These are phyloP conservation scores for Drosophila borealis DNA, from an alignment of 2,888 invertebrate species.

Conservation along the genomic window DNA sequence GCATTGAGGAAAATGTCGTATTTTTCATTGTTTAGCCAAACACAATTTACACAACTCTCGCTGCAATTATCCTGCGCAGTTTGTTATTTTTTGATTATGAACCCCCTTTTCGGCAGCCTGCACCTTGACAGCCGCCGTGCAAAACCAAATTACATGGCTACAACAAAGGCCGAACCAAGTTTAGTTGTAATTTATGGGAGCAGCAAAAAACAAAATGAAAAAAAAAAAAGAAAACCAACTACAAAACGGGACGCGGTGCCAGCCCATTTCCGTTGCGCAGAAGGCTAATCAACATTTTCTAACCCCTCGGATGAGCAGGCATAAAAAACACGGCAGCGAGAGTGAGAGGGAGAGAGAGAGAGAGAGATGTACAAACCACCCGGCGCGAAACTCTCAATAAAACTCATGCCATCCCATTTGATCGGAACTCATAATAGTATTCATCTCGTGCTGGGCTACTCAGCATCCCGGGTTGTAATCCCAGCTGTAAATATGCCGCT, in stretches of 20 bases:
- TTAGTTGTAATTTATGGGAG: conserved; percentile 70
- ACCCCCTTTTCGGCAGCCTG: conserved; percentile 14
- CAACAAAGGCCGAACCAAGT: conserved; percentile 67
- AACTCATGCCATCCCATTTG: conserved; percentile 24
- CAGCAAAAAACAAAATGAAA: conserved; percentile 33
- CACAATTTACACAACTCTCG: conserved; percentile 70
- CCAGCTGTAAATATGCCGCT: conserved; percentile 82
- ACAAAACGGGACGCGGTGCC: conserved; percentile 52
- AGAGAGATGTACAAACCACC: conserved; percentile 51
- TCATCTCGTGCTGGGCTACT: conserved; percentile 41
- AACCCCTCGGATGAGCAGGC: conserved; percentile 57
- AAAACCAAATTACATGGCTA: conserved; percentile 74
- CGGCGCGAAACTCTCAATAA: conserved; percentile 51
- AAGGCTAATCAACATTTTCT: conserved; percentile 74
- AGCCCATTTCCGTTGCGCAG: conserved; percentile 79
- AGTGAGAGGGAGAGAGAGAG: too few relatives aligned
- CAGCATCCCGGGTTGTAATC: conserved; percentile 75
- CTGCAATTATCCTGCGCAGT: conserved; percentile 75
- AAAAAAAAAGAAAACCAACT: conserved; percentile 39
- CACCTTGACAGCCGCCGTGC: conserved; percentile 59
- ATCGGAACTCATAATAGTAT: neutral
- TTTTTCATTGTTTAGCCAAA: conserved; percentile 61
- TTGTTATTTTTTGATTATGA: conserved; percentile 75
- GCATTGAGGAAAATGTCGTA: conserved; percentile 26
- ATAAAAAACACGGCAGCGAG: conserved; percentile 27